phyloP scores from a whole-genome alignment of 2,113 vertebrate species.

The Marmota flaviventris region DNA sequence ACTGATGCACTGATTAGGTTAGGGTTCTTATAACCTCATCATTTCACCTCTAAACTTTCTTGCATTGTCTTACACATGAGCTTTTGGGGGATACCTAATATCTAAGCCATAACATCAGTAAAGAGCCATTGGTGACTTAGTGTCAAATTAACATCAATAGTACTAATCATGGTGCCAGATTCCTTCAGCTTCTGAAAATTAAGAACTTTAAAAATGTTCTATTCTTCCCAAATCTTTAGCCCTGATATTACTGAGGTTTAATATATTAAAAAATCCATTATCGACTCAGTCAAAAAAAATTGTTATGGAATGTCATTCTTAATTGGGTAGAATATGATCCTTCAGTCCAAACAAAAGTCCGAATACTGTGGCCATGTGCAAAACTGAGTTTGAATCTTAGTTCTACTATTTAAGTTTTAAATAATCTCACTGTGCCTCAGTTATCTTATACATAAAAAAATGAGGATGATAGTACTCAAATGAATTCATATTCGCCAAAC shows the following conservation, averaged over 20 bases:
- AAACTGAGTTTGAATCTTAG: neutral
- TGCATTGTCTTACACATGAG: no score
- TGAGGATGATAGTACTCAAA: neutral
- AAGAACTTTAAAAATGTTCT: slow-evolving; percentile 54
- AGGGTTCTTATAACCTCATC: no score
- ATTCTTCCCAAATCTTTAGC: slow-evolving; percentile 38
- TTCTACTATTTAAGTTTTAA: slow-evolving; percentile 22
- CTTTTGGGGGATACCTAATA: no score
- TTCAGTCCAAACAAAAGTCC: slow-evolving; percentile 17
- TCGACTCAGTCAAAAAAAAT: slow-evolving; percentile 69
- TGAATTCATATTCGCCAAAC: neutral
- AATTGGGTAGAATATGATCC: slow-evolving; percentile 47
- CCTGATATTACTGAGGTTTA: slow-evolving; percentile 51
- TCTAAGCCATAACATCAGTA: no score
- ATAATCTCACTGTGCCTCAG: neutral
- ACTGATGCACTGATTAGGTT: no score
- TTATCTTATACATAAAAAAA: neutral
- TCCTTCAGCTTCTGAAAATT: slow-evolving; percentile 55
- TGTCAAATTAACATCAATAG: slow-evolving; percentile 46
- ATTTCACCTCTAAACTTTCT: no score
- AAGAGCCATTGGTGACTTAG: slow-evolving; percentile 3
- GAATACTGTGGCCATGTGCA: no score
- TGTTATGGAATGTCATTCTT: slow-evolving; percentile 18
- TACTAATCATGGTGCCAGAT: slow-evolving; percentile 37
- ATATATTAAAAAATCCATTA: slow-evolving; percentile 61